phyloP scores from a whole-genome alignment of 2,888 invertebrate species.

The Caenorhabditis sinica region DNA sequence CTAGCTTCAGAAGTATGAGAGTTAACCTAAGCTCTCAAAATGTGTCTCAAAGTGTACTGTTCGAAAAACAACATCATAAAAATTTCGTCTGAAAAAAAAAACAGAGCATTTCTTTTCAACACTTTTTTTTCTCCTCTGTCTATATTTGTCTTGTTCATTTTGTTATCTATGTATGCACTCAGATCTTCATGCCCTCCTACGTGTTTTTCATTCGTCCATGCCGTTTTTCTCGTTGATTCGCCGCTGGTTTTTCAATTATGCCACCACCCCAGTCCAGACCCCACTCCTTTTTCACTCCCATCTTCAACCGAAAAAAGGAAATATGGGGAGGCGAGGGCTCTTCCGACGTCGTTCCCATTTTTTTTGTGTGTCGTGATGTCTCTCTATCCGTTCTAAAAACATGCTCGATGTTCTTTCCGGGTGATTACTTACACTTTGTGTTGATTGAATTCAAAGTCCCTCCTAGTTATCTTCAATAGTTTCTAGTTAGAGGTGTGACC shows the following conservation, averaged over 20 bases:
- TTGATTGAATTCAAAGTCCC: conserved; percentile 9
- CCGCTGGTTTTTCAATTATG: conserved; percentile 45
- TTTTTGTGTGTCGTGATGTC: background rate
- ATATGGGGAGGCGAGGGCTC: conserved; percentile 10
- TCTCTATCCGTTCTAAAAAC: conserved; percentile 21
- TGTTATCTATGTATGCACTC: conserved; percentile 26
- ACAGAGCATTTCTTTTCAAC: too few relatives aligned
- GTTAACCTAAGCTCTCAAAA: too few relatives aligned
- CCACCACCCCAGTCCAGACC: conserved; percentile 13
- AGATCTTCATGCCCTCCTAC: conserved; percentile 37
- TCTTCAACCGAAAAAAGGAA: conserved; percentile 5
- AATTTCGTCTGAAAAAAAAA: background rate
- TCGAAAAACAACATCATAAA: too few relatives aligned
- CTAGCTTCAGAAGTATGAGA: too few relatives aligned
- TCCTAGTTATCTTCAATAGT: background rate
- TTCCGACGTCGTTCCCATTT: background rate
- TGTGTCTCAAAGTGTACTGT: too few relatives aligned
- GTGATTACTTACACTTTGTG: conserved; percentile 11
- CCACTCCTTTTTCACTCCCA: background rate
- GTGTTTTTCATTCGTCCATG: conserved; percentile 38
- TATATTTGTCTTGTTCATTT: conserved; percentile 11
- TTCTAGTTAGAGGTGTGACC: too few relatives aligned
- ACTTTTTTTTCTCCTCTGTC: background rate
- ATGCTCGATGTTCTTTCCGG: background rate
- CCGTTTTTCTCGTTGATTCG: conserved; percentile 24